Evolutionary conservation across 1,140 invertebrate species (phyloP), one percentile per base, ranked within the genome.

Genomic region (Drosophila sproati): DNA sequence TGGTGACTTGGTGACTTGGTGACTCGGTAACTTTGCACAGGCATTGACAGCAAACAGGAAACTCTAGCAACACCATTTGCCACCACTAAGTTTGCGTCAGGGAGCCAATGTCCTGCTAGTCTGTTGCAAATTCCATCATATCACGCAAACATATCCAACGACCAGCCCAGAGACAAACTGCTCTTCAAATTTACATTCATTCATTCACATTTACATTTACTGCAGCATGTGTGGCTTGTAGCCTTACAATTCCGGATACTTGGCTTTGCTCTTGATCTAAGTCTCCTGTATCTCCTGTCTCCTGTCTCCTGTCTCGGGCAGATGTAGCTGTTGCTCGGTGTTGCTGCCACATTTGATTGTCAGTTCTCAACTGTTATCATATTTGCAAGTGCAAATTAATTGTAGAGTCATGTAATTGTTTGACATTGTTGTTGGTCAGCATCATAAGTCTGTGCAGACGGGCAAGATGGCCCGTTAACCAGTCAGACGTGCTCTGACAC

Each of bases 351-450:
- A 54, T 66, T 72, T 48, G 32, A 55, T 66, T 77, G 73, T 75
- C 73, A 59, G 34, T 48, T 63, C 67, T 50, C 31, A 55, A 66
- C 57, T 75, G 35, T 64, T 69, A 70, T 73, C 76, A 83, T 76
- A 57, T 79, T 20, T 68, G 80, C 50, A 55, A n/a, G 55, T 71
- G 79, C 71, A 87, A 87, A 79, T 87, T 86, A 86, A 86, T 86
- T 82, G 82, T 74, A 62, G 87, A 86, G 75, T 86, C 82, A 68
- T 86, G 82, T 86, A 82, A 87, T 86, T 87, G 82, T 70, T 87
- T 76, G 78, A 82, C 71, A 75, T 78, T 79, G 71, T 77, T 86
- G 76, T 77, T 86, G 68, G 77, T 54, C 57, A 50, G 63, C 55
- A 50, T 67, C 47, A 64, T 55, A 41, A 43, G 47, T 51, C 63